A percentile compares a stretch with the other conserved stretches of the same genome.
These are phyloP conservation scores for Tromatobia lineatoria DNA, from an alignment of 2,888 invertebrate species.

Conservation along the genomic window DNA sequence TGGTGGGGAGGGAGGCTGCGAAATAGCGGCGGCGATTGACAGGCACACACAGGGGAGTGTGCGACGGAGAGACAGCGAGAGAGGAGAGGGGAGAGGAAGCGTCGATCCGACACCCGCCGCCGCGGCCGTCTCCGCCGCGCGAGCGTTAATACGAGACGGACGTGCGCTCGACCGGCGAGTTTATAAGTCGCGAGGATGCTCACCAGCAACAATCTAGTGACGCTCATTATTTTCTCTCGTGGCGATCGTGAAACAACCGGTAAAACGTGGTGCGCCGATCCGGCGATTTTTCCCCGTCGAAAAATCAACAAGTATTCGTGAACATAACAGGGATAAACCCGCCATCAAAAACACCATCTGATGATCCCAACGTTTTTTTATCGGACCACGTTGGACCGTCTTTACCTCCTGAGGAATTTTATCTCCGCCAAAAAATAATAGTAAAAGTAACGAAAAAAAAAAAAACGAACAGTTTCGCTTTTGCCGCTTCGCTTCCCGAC, in stretches of 20 bases:
- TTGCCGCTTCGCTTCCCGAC: conserved; percentile 3
- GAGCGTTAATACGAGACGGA: conserved; percentile 65
- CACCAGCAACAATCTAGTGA: conserved; percentile 73
- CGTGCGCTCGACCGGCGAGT: conserved; percentile 73
- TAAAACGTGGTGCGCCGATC: conserved; percentile 7
- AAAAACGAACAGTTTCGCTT: background rate
- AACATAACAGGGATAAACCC: too few relatives aligned
- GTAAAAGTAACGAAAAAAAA: background rate
- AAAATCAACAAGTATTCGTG: background rate
- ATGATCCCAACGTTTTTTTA: background rate
- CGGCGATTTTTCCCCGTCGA: conserved; percentile 10
- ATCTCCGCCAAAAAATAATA: background rate
- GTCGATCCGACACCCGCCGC: conserved; percentile 70
- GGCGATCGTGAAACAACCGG: conserved; percentile 24
- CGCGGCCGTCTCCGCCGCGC: conserved; percentile 39
- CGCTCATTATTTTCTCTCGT: conserved; percentile 63
- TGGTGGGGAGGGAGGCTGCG: background rate
- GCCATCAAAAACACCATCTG: background rate
- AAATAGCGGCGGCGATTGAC: conserved; percentile 57
- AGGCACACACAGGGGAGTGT: conserved; percentile 12
- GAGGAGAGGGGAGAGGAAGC: conserved; percentile 73
- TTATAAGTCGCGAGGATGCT: conserved; percentile 80
- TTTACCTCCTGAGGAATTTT: background rate
- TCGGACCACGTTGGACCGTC: background rate
- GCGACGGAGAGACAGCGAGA: background rate